Evolutionary conservation across 1,140 invertebrate species (phyloP), one percentile per base, ranked within the genome.

Genomic region (Philopotamus ludificatus): DNA sequence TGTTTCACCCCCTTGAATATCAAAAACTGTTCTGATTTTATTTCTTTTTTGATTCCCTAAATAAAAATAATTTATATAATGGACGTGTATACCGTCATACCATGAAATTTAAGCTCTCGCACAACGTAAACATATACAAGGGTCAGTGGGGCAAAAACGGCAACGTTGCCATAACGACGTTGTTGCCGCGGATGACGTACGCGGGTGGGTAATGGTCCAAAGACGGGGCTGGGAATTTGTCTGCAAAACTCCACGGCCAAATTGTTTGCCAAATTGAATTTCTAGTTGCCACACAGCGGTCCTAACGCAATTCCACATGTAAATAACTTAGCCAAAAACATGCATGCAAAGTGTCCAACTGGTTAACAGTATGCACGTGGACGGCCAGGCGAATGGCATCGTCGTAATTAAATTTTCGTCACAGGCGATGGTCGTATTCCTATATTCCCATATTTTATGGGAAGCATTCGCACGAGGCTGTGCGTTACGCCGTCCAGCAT

Each of bases 261-360:
- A 47, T 47, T 47, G 44, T 47, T 47, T 57, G 20, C 51, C 51
- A 26, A 54, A 26, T 54, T 26, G 51, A 54, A 54, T 54, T 54
- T 54, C 51, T 26, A 4, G 51, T 23, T 23, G 15, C 49, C 49
- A 23, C 49, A 51, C 7, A 9, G 18, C 15, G 21, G 51, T 54
- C 20, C 51, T 54, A 54, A 54, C 51, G 20, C 23, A 44, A 58
- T 58, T 58, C 55, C 34, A 26, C 53, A 57, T 57, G 53, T 57
- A 57, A 57, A 57, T 57, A 57, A 18, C 53, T 57, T 23, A 23
- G 53, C 51, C 51, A 25, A 54, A 54, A 54, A 54, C 51, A 54
- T 54, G 51, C 4, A 25, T 25, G 4, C 51, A 25, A 54, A 25
- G 20, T 20, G 16, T 25, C 51, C 51, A 54, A 54, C 49, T 54